Evolutionary conservation across 2,113 vertebrate genomes (phyloP).

Genomic region (Cephalopholis sonnerati): DNA sequence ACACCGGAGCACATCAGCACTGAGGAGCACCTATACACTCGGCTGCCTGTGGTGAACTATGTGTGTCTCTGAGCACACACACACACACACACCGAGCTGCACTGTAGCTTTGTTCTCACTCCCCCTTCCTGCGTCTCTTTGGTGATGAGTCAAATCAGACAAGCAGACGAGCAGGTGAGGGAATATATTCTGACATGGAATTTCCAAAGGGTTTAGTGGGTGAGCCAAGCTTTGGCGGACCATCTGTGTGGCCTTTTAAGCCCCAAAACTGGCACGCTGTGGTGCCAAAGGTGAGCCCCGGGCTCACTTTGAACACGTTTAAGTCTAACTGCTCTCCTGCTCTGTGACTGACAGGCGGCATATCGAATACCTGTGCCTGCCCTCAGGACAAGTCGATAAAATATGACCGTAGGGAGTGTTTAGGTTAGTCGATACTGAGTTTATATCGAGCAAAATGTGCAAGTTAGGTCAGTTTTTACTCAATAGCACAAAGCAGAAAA

Average conservation of each 20-base stretch:
- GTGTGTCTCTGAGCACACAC: background rate
- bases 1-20: background rate
- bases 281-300: constrained; percentile 38
- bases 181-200: constrained; percentile 57
- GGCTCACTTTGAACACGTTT: constrained; percentile 35
- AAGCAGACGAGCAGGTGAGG: constrained; percentile 50
- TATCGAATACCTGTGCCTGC: constrained; percentile 12
- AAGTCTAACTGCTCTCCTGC: constrained; percentile 17
- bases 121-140: constrained; percentile 2
- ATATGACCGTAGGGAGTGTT: constrained; percentile 3
- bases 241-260: constrained; percentile 58
- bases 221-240: constrained; percentile 50
- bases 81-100: background rate
- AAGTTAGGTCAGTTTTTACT: background rate
- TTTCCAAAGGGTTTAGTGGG: constrained; percentile 54
- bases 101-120: background rate
- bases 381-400: background rate
- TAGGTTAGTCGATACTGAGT: background rate
- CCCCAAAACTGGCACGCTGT: constrained; percentile 41
- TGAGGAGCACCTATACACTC: background rate
- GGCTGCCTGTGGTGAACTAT: background rate
- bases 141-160: constrained; percentile 51
- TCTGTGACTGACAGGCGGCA: constrained; percentile 30
- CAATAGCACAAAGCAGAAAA: background rate
- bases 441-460: background rate